Evolutionary conservation across 1,140 invertebrate genomes (phyloP), one percentile per base, ranked within the genome.

Genomic region (Drosophila quadrilineata): DNA sequence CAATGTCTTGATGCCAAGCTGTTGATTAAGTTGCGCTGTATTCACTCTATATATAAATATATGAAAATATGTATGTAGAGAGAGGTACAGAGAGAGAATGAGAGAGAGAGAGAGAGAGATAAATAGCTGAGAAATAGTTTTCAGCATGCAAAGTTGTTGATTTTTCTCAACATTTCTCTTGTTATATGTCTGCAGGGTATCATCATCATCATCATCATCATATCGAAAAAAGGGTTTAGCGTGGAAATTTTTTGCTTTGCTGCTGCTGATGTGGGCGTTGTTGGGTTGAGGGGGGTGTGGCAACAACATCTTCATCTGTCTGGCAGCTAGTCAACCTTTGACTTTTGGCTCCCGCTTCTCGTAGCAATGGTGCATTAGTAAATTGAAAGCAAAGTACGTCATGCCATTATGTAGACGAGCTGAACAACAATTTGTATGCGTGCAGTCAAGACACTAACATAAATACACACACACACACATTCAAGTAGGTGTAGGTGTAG

Each of bases 371-470:
- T 84, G 74, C 77, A 84, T 84, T 84, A 84, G 77, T 71, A 84
- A 77, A 84, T 84, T 84, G 77, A 85, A 84, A 77, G 77, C 70
- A 72, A 69, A 75, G 63, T 71, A 66, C 49, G 45, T 63, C n/a
- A n/a, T 41, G 50, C 33, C 52, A 63, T 65, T 82, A 75, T 65
- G 56, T 60, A 35, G 56, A 66, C 40, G 40, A 52, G 8, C 16
- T 26, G 21, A 56, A 49, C 35, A 43, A 66, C 63, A 31, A 59
- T 69, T 59, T 28, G 54, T 49, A 54, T 70, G 60, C 75, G 35
- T 63, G 77, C 56, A 66, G 43, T 63, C 73, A 60, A 76, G 63
- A 73, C 48, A 72, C 73, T 43, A 65, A 54, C 63, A 72, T 76
- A 69, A 76, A 76, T 68, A 72, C 57, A 24, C 17, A 59, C 26